Conservation (phyloP, 2,888 invertebrate genomes). For the Halictus ligatus region DNA sequence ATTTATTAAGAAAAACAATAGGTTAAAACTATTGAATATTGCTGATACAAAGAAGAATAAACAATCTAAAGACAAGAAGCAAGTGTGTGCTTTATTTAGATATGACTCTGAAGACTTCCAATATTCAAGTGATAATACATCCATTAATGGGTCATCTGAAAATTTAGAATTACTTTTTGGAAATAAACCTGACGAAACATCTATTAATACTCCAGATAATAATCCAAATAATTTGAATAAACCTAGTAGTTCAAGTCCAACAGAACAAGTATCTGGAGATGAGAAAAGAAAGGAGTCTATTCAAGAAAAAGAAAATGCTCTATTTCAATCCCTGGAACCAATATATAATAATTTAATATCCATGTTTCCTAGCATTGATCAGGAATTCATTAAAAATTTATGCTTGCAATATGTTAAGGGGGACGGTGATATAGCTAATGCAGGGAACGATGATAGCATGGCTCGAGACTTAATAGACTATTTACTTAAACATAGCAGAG, state of each 20-base stretch:
- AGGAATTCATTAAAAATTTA: slow-evolving; percentile 64
- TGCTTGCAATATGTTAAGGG: slow-evolving; percentile 30
- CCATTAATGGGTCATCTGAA: background rate
- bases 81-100: background rate
- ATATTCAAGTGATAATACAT: background rate
- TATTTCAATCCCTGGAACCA: background rate
- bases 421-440: background rate
- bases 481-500: slow-evolving; percentile 15
- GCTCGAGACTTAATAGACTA: slow-evolving; percentile 4
- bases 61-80: background rate
- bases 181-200: background rate
- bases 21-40: background rate
- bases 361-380: slow-evolving; percentile 72
- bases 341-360: slow-evolving; percentile 57
- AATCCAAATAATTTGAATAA: background rate
- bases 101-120: background rate
- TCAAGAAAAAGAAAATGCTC: background rate
- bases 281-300: background rate
- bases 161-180: background rate
- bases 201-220: slow-evolving; percentile 42
- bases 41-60: background rate
- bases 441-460: too few relatives aligned
- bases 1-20: background rate
- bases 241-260: background rate
- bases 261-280: background rate